Conservation (phyloP, 1,140 invertebrate species). For the Telenomus remus region DNA sequence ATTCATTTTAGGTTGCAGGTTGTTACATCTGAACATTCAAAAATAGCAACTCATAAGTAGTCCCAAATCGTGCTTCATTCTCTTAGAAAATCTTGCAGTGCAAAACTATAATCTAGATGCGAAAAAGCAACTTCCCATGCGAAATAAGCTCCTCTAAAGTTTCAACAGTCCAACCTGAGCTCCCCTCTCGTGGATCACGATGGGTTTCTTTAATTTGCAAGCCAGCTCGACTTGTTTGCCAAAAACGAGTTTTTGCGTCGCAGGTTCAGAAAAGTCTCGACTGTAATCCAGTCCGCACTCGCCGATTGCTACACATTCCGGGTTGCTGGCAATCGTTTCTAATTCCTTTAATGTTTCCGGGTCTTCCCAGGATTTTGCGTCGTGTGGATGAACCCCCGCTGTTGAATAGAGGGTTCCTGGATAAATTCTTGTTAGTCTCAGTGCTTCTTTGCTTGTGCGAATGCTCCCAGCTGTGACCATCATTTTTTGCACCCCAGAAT, state of each 20-base stretch:
- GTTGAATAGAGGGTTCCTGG: conserved; percentile 94
- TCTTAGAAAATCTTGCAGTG: too few relatives aligned
- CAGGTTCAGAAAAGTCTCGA: conserved; percentile 93
- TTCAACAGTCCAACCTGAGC: conserved; percentile 70
- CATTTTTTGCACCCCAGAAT: conserved; percentile 95
- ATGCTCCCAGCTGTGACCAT: conserved; percentile 94
- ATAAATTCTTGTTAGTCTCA: conserved; percentile 90
- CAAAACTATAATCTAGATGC: too few relatives aligned
- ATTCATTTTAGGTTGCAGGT: too few relatives aligned
- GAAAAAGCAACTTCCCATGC: too few relatives aligned
- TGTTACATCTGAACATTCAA: too few relatives aligned
- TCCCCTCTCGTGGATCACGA: conserved; percentile 93
- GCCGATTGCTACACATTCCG: conserved; percentile 94
- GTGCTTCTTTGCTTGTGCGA: conserved; percentile 91
- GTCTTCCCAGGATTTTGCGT: conserved; percentile 94
- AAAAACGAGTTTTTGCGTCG: conserved; percentile 90
- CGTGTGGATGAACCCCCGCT: conserved; percentile 95
- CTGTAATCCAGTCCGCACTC: conserved; percentile 97
- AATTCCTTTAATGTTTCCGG: conserved; percentile 82
- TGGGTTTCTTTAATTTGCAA: conserved; percentile 89
- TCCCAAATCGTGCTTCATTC: too few relatives aligned
- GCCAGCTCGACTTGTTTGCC: conserved; percentile 93
- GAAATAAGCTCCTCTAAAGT: too few relatives aligned
- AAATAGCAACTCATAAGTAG: too few relatives aligned
- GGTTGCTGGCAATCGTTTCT: conserved; percentile 83